phyloP scores from a whole-genome alignment of 2,888 invertebrate genomes.

The Phlogophora meticulosa region DNA sequence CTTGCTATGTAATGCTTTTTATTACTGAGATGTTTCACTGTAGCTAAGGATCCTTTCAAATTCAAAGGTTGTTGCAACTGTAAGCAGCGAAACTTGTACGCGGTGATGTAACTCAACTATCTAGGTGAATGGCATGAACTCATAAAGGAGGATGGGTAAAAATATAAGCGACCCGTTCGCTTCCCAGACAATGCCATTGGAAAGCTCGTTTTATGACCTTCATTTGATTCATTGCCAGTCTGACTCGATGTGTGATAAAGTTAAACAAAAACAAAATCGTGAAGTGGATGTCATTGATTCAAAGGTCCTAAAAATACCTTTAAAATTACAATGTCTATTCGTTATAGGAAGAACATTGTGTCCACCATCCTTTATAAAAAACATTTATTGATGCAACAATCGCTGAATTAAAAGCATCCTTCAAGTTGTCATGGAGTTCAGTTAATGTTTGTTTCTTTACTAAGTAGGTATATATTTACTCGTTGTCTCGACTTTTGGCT shows the following conservation, averaged over 20 bases:
- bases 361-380: background rate
- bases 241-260: background rate
- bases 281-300: too few relatives aligned
- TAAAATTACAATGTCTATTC: background rate
- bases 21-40: slow-evolving; percentile 45
- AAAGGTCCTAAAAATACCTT: background rate
- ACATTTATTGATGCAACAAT: slow-evolving; percentile 30
- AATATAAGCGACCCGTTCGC: background rate
- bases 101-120: slow-evolving; percentile 23
- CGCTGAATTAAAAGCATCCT: slow-evolving; percentile 36
- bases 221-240: background rate
- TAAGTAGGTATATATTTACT: slow-evolving; percentile 19
- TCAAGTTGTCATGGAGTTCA: slow-evolving; percentile 20
- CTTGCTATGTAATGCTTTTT: slow-evolving; percentile 21
- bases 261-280: background rate
- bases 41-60: slow-evolving; percentile 43
- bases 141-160: slow-evolving; percentile 6
- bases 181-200: background rate
- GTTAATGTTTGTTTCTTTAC: slow-evolving; percentile 30
- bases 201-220: slow-evolving; percentile 5
- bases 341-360: too few relatives aligned
- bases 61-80: slow-evolving; percentile 38
- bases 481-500: slow-evolving; percentile 21
- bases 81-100: slow-evolving; percentile 30
- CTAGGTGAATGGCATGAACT: slow-evolving; percentile 26